These are phyloP conservation scores for Vespertilio murinus DNA, from an alignment of 2,797 vertebrate species.

Conservation along the genomic window DNA sequence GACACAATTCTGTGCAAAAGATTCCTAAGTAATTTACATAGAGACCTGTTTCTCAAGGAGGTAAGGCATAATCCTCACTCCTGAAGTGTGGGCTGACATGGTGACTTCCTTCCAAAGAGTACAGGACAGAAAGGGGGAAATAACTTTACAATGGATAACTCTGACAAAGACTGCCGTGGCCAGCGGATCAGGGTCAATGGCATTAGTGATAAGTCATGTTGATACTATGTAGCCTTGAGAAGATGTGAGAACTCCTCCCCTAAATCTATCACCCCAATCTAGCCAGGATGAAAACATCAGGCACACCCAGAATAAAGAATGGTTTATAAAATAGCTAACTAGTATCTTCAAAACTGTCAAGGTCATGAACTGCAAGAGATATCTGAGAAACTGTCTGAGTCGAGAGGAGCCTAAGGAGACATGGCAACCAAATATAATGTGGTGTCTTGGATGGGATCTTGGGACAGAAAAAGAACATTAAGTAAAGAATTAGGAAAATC, in stretches of 20 bases:
- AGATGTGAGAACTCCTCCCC: neutral
- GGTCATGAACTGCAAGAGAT: neutral
- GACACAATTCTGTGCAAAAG: neutral
- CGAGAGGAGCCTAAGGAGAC: neutral
- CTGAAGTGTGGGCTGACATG: neutral
- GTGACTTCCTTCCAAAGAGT: neutral
- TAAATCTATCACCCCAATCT: neutral
- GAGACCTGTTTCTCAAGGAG: neutral
- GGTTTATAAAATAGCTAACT: neutral
- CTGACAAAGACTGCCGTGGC: neutral
- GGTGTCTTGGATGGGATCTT: neutral
- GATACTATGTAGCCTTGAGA: neutral
- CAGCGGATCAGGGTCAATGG: neutral
- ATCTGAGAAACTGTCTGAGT: neutral
- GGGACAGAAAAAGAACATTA: neutral
- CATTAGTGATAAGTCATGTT: neutral
- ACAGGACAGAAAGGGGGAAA: neutral
- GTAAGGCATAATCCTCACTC: neutral
- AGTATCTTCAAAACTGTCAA: neutral
- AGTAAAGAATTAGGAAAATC: neutral
- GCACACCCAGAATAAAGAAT: neutral
- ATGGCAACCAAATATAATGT: neutral
- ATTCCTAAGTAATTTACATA: neutral
- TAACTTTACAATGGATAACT: neutral
- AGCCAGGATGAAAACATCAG: neutral